phyloP scores from a whole-genome alignment of 2,888 invertebrate species.

The Hypomecis punctinalis region DNA sequence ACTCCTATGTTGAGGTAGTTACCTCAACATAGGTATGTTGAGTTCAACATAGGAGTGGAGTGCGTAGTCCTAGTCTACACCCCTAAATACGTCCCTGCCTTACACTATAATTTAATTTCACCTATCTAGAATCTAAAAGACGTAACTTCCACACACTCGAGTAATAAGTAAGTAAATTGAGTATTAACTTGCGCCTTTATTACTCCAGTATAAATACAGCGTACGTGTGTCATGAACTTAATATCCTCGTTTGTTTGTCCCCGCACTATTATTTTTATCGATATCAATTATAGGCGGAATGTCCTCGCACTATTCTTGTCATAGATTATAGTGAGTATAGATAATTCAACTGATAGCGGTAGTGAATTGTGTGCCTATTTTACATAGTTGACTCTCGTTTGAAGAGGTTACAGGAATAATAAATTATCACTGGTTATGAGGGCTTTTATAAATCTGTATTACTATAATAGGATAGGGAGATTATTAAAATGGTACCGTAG shows the following conservation, averaged over 20 bases:
- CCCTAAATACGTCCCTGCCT: too few relatives aligned
- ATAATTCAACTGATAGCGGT: slow-evolving; percentile 42
- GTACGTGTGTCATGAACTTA: neutral
- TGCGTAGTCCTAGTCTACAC: too few relatives aligned
- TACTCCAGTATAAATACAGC: neutral
- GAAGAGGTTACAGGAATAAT: slow-evolving; percentile 6
- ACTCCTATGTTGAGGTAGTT: too few relatives aligned
- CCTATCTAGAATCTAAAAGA: neutral
- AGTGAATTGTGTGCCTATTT: slow-evolving; percentile 18
- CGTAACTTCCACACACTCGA: neutral
- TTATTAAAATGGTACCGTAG: neutral
- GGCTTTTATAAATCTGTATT: slow-evolving; percentile 4
- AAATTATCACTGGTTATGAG: slow-evolving; percentile 1
- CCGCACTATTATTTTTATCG: slow-evolving; percentile 45
- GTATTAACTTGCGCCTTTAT: neutral
- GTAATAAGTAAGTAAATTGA: neutral
- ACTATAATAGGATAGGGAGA: neutral
- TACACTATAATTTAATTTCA: neutral
- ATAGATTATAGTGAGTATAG: slow-evolving; percentile 47
- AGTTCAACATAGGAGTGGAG: too few relatives aligned
- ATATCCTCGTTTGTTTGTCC: slow-evolving; percentile 19
- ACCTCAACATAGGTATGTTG: too few relatives aligned
- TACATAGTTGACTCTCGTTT: slow-evolving; percentile 19
- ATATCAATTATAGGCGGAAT: slow-evolving; percentile 54
- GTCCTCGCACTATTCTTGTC: slow-evolving; percentile 46